Conservation (phyloP, 2,888 invertebrate genomes). For the Anorthoa munda region DNA sequence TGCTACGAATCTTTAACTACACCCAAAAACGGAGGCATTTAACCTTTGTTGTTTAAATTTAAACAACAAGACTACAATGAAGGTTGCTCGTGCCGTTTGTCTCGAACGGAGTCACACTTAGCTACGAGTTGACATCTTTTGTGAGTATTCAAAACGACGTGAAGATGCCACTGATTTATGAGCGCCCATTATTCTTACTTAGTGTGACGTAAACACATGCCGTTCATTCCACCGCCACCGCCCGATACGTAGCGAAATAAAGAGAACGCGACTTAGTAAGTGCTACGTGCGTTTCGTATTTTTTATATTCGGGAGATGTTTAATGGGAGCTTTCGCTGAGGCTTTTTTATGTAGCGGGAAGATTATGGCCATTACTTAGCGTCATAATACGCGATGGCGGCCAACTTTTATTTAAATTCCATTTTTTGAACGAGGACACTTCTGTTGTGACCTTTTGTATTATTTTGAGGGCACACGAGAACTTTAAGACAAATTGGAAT, state of each 20-base stretch:
- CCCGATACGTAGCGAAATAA: too few species aligned
- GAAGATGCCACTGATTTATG: too few species aligned
- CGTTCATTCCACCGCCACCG: slow-evolving; percentile 76
- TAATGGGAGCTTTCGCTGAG: slow-evolving; percentile 54
- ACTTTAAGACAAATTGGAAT: slow-evolving; percentile 27
- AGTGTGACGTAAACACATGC: too few species aligned
- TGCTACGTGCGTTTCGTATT: slow-evolving; percentile 52
- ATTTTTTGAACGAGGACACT: slow-evolving; percentile 30
- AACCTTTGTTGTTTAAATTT: slow-evolving; percentile 50
- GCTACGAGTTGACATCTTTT: too few species aligned
- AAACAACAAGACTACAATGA: slow-evolving; percentile 70
- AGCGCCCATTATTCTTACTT: too few species aligned
- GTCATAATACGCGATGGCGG: slow-evolving; percentile 38
- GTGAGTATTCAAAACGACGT: too few species aligned
- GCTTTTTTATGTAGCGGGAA: slow-evolving; percentile 52
- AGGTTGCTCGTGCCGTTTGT: too few species aligned
- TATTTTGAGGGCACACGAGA: slow-evolving; percentile 29
- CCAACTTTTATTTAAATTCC: slow-evolving; percentile 38
- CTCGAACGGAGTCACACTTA: too few species aligned
- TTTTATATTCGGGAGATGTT: slow-evolving; percentile 61
- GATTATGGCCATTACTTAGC: slow-evolving; percentile 62
- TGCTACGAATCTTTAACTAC: slow-evolving; percentile 50
- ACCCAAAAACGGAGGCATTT: slow-evolving; percentile 32
- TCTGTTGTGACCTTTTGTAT: slow-evolving; percentile 7
- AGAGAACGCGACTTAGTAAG: slow-evolving; percentile 48